Evolutionary conservation across 2,797 vertebrate species (phyloP).

Genomic region (Eulemur albifrons): DNA sequence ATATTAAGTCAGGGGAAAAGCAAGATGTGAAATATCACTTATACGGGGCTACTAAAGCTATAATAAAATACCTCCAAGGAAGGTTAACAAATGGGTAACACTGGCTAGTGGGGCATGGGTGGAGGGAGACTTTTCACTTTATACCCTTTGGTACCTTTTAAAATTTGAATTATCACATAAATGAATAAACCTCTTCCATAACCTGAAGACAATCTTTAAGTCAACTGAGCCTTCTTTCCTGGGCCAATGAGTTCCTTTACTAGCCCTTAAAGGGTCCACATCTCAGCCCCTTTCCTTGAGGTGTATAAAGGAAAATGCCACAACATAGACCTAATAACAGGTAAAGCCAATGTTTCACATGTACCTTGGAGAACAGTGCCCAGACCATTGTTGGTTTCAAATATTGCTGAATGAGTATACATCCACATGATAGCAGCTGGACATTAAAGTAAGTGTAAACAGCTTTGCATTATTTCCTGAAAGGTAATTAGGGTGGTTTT

Average conservation of each 20-base stretch:
- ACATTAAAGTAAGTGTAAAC: background rate
- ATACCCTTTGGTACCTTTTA: background rate
- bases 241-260: background rate
- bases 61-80: background rate
- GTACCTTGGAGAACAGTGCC: background rate
- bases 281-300: background rate
- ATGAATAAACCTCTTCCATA: background rate
- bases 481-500: background rate
- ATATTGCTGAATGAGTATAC: background rate
- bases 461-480: background rate
- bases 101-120: background rate
- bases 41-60: background rate
- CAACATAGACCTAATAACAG: background rate
- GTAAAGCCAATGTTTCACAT: background rate
- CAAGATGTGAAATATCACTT: background rate
- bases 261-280: background rate
- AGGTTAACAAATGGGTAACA: background rate
- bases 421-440: background rate
- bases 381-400: background rate
- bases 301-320: background rate
- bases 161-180: slow-evolving; percentile 13
- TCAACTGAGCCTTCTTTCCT: background rate
- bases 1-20: background rate
- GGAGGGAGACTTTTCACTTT: background rate
- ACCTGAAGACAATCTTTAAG: background rate